Evolutionary conservation across 2,888 invertebrate genomes (phyloP), one percentile per base, ranked within the genome.

Genomic region (Eupithecia tripunctaria): DNA sequence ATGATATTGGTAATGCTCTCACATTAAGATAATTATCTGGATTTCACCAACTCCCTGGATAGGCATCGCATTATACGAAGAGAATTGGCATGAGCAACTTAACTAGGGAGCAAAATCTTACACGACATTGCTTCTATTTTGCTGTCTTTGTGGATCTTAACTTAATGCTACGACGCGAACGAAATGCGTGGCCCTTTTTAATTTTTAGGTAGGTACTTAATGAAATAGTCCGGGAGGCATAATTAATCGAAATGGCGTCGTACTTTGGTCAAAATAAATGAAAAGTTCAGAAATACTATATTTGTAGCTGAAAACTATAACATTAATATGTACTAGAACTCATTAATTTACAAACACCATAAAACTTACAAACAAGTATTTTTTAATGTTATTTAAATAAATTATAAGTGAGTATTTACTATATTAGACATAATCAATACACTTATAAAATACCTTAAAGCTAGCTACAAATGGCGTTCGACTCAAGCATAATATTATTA

Each of bases 1-100:
- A 38, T 66, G 65, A 18, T 38, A 69, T 62, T 68, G 60, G 60
- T 67, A 71, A 71, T 68, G 65, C 68, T 71, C 47, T 71, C 68
- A 71, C 72, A 75, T 70, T 66, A 68, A 70, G 70, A 66, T 75
- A 75, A 75, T 70, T 75, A 70, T 72, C 68, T 70, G 67, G 59
- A 72, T 72, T 72, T 64, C 71, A 27, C 41, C 71, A 73, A 78
- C 64, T 76, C 78, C 73, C 76, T 41, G 64, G 73, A 73, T 70
- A 76, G 71, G 74, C 75, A 71, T 74, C 68, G 72, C 68, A 74
- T 74, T 76, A 73, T 73, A 78, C 73, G 77, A 73, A 72, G 68
- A 69, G 73, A 76, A 79, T 73, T 75, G 76, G 76, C 74, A 71
- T 70, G 62, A 75, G 66, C 15, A 68, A 73, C 68, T 64, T 73